phyloP scores from a whole-genome alignment of 2,888 invertebrate species.

The Xanthorhoe designata region DNA sequence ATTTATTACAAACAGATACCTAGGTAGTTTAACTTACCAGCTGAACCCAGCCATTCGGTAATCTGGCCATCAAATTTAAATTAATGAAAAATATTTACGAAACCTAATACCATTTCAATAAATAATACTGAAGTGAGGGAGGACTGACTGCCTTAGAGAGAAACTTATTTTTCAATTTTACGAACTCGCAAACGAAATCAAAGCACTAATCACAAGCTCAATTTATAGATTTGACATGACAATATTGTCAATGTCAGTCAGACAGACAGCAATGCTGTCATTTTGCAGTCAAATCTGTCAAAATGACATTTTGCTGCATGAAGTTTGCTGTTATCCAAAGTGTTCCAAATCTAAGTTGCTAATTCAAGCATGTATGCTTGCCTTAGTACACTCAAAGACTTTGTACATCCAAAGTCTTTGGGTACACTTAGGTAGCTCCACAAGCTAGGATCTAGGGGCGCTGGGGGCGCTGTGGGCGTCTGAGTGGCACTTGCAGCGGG shows the following conservation, averaged over 20 bases:
- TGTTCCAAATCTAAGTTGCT: not conserved
- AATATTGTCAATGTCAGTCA: not conserved
- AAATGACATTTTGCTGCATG: not conserved
- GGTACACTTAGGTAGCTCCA: too few species aligned
- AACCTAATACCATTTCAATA: constrained; percentile 59
- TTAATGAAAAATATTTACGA: constrained; percentile 59
- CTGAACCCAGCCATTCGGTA: constrained; percentile 86
- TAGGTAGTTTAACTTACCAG: constrained; percentile 74
- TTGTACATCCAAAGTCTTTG: too few species aligned
- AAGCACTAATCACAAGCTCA: constrained; percentile 5
- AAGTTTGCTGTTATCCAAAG: not conserved
- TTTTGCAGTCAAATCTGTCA: not conserved
- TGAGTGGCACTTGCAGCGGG: too few species aligned
- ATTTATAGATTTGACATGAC: not conserved
- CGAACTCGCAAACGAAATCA: constrained; percentile 1
- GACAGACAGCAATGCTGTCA: not conserved
- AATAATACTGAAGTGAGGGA: constrained; percentile 42
- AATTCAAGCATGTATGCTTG: too few species aligned
- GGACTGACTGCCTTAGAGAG: constrained; percentile 45
- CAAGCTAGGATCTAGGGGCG: too few species aligned
- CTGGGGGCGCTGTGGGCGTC: too few species aligned
- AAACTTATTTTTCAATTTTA: constrained; percentile 8
- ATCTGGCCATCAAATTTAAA: constrained; percentile 78
- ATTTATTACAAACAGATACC: constrained; percentile 53
- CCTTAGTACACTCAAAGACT: too few species aligned